Evolutionary conservation across 92 coral and sea anemone species (phyloP).

Genomic region (Porites evermanni): DNA sequence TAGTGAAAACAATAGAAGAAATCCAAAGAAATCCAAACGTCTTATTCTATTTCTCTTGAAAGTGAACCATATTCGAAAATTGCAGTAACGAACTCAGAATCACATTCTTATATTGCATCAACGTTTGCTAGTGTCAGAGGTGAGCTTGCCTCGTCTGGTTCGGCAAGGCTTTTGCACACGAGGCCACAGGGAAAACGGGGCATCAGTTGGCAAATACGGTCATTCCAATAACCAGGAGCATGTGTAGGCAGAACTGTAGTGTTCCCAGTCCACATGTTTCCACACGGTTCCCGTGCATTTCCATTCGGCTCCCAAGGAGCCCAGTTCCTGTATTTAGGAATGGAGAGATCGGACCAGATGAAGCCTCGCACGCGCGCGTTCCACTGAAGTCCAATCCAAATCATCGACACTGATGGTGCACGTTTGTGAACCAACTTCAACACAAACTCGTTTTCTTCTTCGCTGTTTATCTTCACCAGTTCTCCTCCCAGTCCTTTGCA

Average conservation of each 20-base stretch:
- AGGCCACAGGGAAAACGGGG: too few relatives aligned
- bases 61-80: too few relatives aligned
- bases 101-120: too few relatives aligned
- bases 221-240: slow-evolving; percentile 15
- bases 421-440: not conserved
- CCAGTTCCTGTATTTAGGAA: not conserved
- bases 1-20: too few relatives aligned
- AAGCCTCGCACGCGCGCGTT: not conserved
- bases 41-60: too few relatives aligned
- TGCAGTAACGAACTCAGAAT: too few relatives aligned
- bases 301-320: slow-evolving; percentile 15
- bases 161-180: too few relatives aligned
- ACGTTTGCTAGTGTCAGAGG: too few relatives aligned
- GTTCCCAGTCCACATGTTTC: not conserved
- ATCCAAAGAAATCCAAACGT: too few relatives aligned
- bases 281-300: not conserved
- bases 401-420: not conserved
- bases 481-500: slow-evolving; percentile 1
- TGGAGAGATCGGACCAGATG: not conserved
- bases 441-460: not conserved
- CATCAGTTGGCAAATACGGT: too few relatives aligned
- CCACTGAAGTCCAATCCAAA: not conserved
- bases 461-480: slow-evolving; percentile 28
- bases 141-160: too few relatives aligned
- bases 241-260: not conserved